Evolutionary conservation across 2,888 invertebrate species (phyloP).

Genomic region (Bembecia ichneumoniformis): DNA sequence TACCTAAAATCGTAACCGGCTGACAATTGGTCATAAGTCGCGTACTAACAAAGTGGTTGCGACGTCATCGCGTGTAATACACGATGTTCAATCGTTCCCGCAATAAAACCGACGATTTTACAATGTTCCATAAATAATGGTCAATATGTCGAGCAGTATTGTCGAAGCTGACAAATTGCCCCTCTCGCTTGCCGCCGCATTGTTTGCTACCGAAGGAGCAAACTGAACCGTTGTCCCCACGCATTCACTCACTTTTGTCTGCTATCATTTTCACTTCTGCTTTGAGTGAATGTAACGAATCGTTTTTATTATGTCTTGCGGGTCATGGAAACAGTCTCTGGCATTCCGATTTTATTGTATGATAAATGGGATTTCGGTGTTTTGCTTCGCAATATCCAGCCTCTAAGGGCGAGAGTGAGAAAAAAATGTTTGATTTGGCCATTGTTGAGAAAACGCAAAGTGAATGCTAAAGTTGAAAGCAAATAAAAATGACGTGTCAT

Average conservation of each 20-base stretch:
- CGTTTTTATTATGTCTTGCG: conserved; percentile 54
- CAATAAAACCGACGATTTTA: conserved; percentile 63
- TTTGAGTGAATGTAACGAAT: conserved; percentile 42
- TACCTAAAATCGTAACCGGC: background rate
- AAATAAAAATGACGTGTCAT: conserved; percentile 32
- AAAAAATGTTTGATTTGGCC: conserved; percentile 44
- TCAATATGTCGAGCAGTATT: conserved; percentile 66
- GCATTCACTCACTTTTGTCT: conserved; percentile 51
- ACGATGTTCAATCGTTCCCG: conserved; percentile 62
- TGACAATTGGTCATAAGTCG: conserved; percentile 21
- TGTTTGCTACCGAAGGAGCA: conserved; percentile 53
- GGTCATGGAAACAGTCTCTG: conserved; percentile 35
- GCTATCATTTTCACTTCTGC: conserved; percentile 65
- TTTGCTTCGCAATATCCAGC: conserved; percentile 33
- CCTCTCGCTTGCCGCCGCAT: conserved; percentile 58
- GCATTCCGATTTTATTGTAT: conserved; percentile 41
- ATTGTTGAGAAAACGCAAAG: conserved; percentile 31
- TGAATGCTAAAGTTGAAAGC: conserved; percentile 32
- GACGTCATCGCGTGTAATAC: conserved; percentile 58
- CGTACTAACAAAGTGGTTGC: conserved; percentile 44
- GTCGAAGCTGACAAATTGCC: conserved; percentile 70
- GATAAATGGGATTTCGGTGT: conserved; percentile 52
- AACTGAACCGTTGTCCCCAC: conserved; percentile 40
- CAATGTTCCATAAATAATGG: conserved; percentile 68
- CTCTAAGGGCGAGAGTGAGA: conserved; percentile 32